Evolutionary conservation across 2,797 vertebrate genomes (phyloP).

Genomic region (Anolis apletophallus): DNA sequence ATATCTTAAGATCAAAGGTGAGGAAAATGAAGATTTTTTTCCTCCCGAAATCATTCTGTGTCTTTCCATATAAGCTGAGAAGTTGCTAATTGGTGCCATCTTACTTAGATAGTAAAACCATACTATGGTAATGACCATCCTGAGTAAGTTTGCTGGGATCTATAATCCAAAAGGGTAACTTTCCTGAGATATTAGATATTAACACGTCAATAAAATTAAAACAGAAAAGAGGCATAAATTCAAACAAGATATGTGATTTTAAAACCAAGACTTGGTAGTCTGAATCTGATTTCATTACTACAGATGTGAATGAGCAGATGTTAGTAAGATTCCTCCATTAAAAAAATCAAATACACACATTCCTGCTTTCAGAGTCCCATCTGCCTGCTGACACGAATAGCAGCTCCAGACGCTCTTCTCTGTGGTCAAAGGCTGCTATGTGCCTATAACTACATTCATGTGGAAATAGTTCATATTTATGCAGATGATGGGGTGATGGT

Average conservation of each 20-base stretch:
- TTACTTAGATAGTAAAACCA: background rate
- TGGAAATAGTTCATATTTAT: background rate
- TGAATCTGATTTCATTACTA: constrained; percentile 40
- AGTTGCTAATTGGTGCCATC: background rate
- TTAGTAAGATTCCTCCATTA: constrained; percentile 23
- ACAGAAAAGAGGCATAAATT: constrained; percentile 49
- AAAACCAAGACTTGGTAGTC: constrained; percentile 54
- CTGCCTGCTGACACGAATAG: background rate
- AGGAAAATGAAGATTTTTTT: constrained; percentile 63
- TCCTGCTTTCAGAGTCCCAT: background rate
- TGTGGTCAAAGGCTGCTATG: background rate
- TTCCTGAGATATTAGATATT: constrained; percentile 23
- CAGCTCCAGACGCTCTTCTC: background rate
- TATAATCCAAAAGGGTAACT: no score
- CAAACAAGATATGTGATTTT: constrained; percentile 51
- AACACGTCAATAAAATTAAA: constrained; percentile 68
- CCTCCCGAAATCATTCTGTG: constrained; percentile 56
- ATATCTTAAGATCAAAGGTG: constrained; percentile 71
- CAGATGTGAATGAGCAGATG: constrained; percentile 33
- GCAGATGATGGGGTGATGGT: background rate
- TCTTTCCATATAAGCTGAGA: constrained; percentile 57
- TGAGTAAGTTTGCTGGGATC: no score
- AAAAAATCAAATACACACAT: background rate
- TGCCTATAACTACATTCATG: background rate
- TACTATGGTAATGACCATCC: no score